These are phyloP conservation scores for Acyrthosiphon pisum DNA, from an alignment of 1,140 invertebrate genomes.

Conservation along the genomic window DNA sequence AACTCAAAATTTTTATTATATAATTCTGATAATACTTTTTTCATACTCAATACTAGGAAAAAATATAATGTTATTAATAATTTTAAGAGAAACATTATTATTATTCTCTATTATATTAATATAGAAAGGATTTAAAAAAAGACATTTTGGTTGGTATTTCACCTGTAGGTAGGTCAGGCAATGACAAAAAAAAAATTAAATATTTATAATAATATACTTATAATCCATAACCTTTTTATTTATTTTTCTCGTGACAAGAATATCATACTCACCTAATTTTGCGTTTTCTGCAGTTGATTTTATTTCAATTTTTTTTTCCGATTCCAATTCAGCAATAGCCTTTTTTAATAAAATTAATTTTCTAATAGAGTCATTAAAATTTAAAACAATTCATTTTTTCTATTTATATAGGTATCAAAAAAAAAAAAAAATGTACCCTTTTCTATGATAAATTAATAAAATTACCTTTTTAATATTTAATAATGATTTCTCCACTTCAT, in stretches of 20 bases:
- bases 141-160: no score
- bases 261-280: not conserved
- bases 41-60: not conserved
- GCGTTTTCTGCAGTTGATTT: not conserved
- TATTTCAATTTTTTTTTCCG: not conserved
- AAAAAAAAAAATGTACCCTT: not conserved
- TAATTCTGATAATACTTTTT: constrained; percentile 24
- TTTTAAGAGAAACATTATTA: not conserved
- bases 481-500: not conserved
- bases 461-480: constrained; percentile 13
- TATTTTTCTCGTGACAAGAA: not conserved
- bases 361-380: not conserved
- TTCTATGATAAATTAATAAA: not conserved
- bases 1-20: constrained; percentile 14
- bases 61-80: not conserved
- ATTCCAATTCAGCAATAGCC: constrained; percentile 9
- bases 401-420: not conserved
- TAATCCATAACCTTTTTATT: not conserved
- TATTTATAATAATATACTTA: not conserved
- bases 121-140: no score
- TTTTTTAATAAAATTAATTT: not conserved
- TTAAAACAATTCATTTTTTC: not conserved
- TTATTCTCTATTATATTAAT: not conserved
- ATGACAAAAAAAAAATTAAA: not conserved
- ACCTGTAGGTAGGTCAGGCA: no score